A percentile compares a stretch with the other conserved stretches of the same genome.
These are phyloP conservation scores for Carcharodon carcharias DNA, from an alignment of 2,797 vertebrate genomes.

Conservation along the genomic window DNA sequence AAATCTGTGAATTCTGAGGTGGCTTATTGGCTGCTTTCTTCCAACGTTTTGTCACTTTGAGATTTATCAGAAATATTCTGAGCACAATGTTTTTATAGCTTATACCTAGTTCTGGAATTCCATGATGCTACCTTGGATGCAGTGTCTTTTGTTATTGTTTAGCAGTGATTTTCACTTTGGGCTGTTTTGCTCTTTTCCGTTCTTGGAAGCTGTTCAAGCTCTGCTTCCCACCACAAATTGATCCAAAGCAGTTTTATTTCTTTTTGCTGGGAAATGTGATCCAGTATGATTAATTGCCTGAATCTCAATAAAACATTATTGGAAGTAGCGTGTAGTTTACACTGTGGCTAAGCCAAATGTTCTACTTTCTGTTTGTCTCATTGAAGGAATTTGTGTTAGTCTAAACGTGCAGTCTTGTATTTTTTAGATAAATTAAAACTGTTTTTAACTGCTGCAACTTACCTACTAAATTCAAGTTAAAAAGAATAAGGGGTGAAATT, in stretches of 20 bases:
- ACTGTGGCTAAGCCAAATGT: neutral
- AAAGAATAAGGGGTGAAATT: constrained; percentile 11
- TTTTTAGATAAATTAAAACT: constrained; percentile 42
- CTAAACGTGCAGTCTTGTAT: neutral
- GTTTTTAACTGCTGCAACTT: constrained; percentile 39
- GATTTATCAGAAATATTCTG: neutral
- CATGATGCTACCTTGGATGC: neutral
- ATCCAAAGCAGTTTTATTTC: neutral
- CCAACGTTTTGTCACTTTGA: constrained; percentile 5
- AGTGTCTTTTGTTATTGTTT: neutral
- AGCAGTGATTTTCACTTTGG: neutral
- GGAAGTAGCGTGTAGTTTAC: neutral
- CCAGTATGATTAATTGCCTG: neutral
- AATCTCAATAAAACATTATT: neutral
- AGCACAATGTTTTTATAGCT: neutral
- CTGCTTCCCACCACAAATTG: neutral
- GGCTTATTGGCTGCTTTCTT: neutral
- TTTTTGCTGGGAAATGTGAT: neutral
- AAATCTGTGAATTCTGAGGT: neutral
- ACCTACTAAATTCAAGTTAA: constrained; percentile 42
- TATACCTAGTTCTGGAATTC: no score
- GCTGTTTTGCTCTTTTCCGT: neutral
- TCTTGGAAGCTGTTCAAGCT: neutral
- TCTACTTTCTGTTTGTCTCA: neutral
- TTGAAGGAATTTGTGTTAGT: neutral